Evolutionary conservation across 2,888 invertebrate species (phyloP).

Genomic region (Drosophila quinaria): DNA sequence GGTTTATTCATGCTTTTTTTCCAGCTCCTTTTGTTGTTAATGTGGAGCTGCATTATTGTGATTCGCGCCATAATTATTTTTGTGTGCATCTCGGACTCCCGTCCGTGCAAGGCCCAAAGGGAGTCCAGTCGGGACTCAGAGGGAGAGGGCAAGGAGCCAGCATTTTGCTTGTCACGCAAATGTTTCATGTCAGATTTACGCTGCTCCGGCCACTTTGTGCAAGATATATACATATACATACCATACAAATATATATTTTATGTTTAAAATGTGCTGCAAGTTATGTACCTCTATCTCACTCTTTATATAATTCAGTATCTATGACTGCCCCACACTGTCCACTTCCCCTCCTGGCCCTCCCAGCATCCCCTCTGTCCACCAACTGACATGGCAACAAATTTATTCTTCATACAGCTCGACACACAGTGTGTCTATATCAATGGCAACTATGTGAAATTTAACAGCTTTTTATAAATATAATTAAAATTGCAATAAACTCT

Average conservation of each 20-base stretch:
- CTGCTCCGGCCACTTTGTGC: slow-evolving; percentile 66
- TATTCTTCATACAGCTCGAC: slow-evolving; percentile 12
- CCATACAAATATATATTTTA: slow-evolving; percentile 14
- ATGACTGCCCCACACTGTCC: slow-evolving; percentile 36
- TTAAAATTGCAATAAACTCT: neutral
- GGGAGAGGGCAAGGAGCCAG: slow-evolving; percentile 20
- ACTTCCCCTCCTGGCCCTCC: slow-evolving; percentile 32
- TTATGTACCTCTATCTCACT: slow-evolving; percentile 17
- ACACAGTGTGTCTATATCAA: slow-evolving; percentile 15
- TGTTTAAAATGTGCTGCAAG: slow-evolving; percentile 28
- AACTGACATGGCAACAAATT: slow-evolving; percentile 47
- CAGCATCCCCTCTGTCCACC: slow-evolving; percentile 7
- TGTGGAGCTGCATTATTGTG: slow-evolving; percentile 52
- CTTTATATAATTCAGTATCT: slow-evolving; percentile 21
- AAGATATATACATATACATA: slow-evolving; percentile 35
- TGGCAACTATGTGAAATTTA: neutral
- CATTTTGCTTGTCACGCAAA: slow-evolving; percentile 76
- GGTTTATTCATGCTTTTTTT: neutral
- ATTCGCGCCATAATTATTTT: slow-evolving; percentile 67
- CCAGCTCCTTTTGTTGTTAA: slow-evolving; percentile 1
- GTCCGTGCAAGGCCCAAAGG: slow-evolving; percentile 9
- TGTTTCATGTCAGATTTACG: slow-evolving; percentile 77
- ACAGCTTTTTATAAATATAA: neutral
- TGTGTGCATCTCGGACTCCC: slow-evolving; percentile 17
- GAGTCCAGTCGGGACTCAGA: slow-evolving; percentile 18